phyloP scores from a whole-genome alignment of 1,140 invertebrate genomes.

The Drosophila simulans region DNA sequence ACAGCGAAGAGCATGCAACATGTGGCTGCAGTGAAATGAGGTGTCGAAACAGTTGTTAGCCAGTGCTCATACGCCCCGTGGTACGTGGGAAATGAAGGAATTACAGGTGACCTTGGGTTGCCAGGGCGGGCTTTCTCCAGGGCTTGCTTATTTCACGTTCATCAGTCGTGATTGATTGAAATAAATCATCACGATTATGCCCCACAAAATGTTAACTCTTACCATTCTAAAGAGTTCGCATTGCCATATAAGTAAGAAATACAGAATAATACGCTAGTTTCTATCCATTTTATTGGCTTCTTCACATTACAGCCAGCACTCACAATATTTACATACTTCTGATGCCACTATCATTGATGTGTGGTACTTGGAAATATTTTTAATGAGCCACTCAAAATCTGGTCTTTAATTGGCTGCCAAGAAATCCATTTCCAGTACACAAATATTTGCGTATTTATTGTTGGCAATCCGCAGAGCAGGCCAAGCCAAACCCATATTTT shows the following conservation, averaged over 20 bases:
- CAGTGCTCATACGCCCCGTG: constrained; percentile 63
- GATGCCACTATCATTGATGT: constrained; percentile 6
- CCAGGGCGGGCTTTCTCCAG: constrained; percentile 2
- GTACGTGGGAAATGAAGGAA: constrained; percentile 46
- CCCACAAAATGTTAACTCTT: neutral
- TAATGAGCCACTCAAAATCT: constrained; percentile 67
- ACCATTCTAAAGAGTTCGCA: neutral
- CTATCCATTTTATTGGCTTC: neutral
- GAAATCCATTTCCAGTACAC: constrained; percentile 32
- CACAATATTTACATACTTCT: neutral
- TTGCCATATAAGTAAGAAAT: neutral
- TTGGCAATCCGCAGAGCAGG: constrained; percentile 25
- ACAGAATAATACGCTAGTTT: neutral
- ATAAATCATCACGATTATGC: neutral
- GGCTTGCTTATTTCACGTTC: neutral
- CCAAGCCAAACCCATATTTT: constrained; percentile 66
- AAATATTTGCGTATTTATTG: constrained; percentile 67
- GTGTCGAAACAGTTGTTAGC: constrained; percentile 74
- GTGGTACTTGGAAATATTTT: constrained; percentile 3
- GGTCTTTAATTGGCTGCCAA: constrained; percentile 68
- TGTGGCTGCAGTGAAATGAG: constrained; percentile 67
- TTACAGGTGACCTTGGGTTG: constrained; percentile 25
- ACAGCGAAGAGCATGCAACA: constrained; percentile 49
- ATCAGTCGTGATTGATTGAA: neutral
- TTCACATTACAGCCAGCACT: neutral